Conservation (phyloP, 2,888 invertebrate genomes). For the Calameuta pallipes region DNA sequence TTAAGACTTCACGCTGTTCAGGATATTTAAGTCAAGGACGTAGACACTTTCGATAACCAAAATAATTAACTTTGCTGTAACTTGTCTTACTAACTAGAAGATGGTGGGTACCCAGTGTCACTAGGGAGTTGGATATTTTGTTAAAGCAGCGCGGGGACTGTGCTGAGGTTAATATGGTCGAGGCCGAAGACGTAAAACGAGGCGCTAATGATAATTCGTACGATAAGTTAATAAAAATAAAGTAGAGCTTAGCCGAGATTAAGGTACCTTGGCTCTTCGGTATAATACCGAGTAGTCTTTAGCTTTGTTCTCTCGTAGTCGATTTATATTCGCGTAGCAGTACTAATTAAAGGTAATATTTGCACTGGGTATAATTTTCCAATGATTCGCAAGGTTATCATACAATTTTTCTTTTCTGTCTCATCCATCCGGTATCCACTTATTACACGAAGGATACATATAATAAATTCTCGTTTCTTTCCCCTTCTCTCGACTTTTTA, state of each 20-base stretch:
- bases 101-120: background rate
- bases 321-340: background rate
- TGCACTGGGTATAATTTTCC: background rate
- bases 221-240: background rate
- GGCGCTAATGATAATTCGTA: background rate
- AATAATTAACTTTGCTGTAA: background rate
- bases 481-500: background rate
- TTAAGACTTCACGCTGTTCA: background rate
- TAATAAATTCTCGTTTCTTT: background rate
- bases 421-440: background rate
- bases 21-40: background rate
- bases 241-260: background rate
- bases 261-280: background rate
- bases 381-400: background rate
- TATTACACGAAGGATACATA: background rate
- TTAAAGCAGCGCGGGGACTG: background rate
- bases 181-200: background rate
- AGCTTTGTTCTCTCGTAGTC: background rate
- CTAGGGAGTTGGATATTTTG: background rate
- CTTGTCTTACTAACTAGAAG: background rate
- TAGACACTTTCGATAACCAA: background rate
- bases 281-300: background rate
- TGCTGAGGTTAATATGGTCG: background rate
- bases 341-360: background rate
- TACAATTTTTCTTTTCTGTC: background rate